A percentile compares a stretch with the other conserved stretches of the same genome.
Conservation (phyloP, 2,888 invertebrate species). For the Cheilosia grossa region DNA sequence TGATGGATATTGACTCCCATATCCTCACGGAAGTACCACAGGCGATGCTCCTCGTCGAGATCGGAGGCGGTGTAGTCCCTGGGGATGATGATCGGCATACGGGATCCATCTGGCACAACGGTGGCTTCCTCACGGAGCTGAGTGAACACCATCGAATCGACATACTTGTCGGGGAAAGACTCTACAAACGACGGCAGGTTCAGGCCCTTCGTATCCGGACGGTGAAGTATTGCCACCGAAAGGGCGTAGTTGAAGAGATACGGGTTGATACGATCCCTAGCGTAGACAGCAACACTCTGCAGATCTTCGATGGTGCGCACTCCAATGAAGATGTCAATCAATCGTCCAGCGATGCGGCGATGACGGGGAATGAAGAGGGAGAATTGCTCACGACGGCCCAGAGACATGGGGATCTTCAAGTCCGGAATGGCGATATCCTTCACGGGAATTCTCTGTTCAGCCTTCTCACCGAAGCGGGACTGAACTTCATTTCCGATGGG, state of each 20-base stretch:
- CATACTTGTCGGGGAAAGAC: constrained; percentile 86
- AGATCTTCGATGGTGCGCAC: constrained; percentile 89
- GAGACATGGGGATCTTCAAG: constrained; percentile 84
- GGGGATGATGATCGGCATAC: constrained; percentile 85
- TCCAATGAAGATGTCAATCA: constrained; percentile 87
- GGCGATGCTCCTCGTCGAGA: constrained; percentile 89
- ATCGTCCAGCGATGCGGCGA: constrained; percentile 85
- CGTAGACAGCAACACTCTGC: constrained; percentile 86
- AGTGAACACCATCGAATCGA: constrained; percentile 85
- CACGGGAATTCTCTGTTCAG: constrained; percentile 83
- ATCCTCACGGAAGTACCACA: constrained; percentile 87
- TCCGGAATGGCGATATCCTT: constrained; percentile 86
- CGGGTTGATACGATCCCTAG: constrained; percentile 89
- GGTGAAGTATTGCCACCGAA: constrained; percentile 88
- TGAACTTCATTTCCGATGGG: constrained; percentile 83
- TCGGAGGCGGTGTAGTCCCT: constrained; percentile 89
- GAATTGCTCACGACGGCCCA: constrained; percentile 86
- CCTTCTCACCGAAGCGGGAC: constrained; percentile 85
- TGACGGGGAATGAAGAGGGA: constrained; percentile 88
- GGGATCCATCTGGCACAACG: constrained; percentile 85
- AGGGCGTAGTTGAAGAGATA: constrained; percentile 90
- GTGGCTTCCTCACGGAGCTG: constrained; percentile 84
- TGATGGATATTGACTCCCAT: constrained; percentile 83
- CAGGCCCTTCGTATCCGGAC: constrained; percentile 85
- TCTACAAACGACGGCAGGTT: constrained; percentile 85